Evolutionary conservation across 2,113 vertebrate genomes (phyloP).

Genomic region (Alectura lathami): DNA sequence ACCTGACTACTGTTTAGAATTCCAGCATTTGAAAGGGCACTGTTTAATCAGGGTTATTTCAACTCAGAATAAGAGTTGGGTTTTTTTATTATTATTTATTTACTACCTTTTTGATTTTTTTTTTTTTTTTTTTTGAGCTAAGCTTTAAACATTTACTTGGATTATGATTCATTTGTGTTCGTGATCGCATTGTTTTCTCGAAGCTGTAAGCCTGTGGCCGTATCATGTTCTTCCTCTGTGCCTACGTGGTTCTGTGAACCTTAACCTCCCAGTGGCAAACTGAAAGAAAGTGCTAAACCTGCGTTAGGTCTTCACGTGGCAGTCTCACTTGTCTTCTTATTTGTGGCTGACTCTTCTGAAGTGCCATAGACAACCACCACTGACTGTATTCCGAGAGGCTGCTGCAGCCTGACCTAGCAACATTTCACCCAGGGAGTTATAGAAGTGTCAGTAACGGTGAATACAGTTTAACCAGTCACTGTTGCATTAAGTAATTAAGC

Average conservation of each 20-base stretch:
- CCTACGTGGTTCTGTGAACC: neutral
- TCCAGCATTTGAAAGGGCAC: neutral
- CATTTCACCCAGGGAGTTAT: neutral
- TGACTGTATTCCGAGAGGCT: neutral
- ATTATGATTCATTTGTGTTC: constrained; percentile 27
- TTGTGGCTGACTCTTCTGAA: neutral
- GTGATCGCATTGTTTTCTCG: constrained; percentile 43
- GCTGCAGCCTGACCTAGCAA: neutral
- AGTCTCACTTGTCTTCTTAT: neutral
- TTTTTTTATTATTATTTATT: neutral
- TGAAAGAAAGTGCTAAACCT: neutral
- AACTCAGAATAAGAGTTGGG: neutral
- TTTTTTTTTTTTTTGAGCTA: neutral
- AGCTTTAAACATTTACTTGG: constrained; percentile 27
- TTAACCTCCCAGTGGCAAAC: neutral
- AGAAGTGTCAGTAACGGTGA: neutral
- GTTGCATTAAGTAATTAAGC: constrained; percentile 27
- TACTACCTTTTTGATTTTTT: constrained; percentile 5
- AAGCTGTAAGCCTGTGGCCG: neutral
- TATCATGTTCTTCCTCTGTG: neutral
- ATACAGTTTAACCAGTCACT: neutral
- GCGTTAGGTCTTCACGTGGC: neutral
- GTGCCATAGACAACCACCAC: rapidly evolving
- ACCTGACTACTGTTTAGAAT: neutral
- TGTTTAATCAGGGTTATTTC: neutral